Percentiles rank a stretch among this genome's conserved stretches.
Conservation (phyloP, 2,888 invertebrate species). For the Andrena marginata region DNA sequence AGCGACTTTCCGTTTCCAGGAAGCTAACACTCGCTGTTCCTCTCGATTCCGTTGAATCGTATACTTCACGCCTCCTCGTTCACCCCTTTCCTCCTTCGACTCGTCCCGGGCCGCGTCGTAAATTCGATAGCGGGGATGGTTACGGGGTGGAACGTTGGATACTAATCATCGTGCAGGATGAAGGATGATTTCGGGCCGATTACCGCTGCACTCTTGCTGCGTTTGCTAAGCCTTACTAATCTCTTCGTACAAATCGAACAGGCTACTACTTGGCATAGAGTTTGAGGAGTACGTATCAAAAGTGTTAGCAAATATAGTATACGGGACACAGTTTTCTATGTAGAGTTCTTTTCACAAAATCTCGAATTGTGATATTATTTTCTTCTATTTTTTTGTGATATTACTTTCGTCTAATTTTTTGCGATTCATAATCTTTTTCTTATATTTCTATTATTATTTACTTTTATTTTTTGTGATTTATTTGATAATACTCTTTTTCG, state of each 20-base stretch:
- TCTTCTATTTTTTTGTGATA: no score
- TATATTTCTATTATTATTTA: no score
- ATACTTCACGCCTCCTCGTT: constrained; percentile 40
- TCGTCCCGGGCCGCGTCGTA: constrained; percentile 23
- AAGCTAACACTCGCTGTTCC: constrained; percentile 5
- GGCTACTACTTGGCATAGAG: no score
- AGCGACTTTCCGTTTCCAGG: constrained; percentile 44
- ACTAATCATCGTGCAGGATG: constrained; percentile 20
- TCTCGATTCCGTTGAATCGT: constrained; percentile 44
- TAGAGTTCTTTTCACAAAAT: no score
- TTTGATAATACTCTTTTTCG: no score
- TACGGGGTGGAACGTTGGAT: constrained; percentile 30
- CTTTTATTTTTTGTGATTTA: no score
- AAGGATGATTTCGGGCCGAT: not conserved
- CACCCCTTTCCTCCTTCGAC: not conserved
- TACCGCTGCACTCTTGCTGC: not conserved
- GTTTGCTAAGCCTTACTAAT: not conserved
- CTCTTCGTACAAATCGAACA: constrained; percentile 33
- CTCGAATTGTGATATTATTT: no score
- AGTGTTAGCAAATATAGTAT: no score
- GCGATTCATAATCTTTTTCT: no score
- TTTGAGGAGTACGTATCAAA: no score
- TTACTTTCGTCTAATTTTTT: no score
- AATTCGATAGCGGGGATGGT: constrained; percentile 32
- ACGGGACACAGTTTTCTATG: no score